Evolutionary conservation across 2,797 vertebrate genomes (phyloP), one percentile per base, ranked within the genome.

Genomic region (Rhabdomys pumilio): DNA sequence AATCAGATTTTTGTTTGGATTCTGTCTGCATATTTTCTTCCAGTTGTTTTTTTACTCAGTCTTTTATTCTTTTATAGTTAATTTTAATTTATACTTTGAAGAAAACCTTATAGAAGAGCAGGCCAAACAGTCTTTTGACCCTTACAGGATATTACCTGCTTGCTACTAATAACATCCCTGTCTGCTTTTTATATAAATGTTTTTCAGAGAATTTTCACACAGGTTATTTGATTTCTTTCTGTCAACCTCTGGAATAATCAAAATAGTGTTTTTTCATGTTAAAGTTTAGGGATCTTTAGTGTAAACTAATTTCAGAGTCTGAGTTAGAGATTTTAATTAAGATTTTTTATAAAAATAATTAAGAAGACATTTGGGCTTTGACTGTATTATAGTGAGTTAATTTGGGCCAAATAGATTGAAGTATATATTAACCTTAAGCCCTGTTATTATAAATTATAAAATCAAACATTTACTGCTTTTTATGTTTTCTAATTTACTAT

Each of bases 161-260:
- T 69, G 81, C 47, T 96, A 59, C 2, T 95, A 90, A 34, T 90
- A 89, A 80, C 41, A 79, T 31, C 12, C 82, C n/a, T 91, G 4
- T 81, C 57, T 94, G 57, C 75, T 90, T 88, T 93, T 88, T 96
- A 38, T 91, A 94, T 96, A 90, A 92, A 80, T 95, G 87, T 92
- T 97, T 96, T 97, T 93, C 63, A 91, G 76, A 95, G 31, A 91
- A 80, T 91, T 96, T 96, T 93, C 87, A 80, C 44, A 67, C 83
- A 95, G 75, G 47, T 95, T 96, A 91, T 93, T 95, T 91, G 55
- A 87, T 93, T 97, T 96, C 31, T 96, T 85, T 96, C 14, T 93
- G 59, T 85, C 77, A 83, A 14, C 67, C 83, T 89, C 10, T 87
- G 69, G n/a, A 38, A 55, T 96, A 96, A 82, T 50, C 61, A 94